Base-by-base conservation (phyloP, 2,113 vertebrate genomes). In the Phrynocephalus versicolor region DNA sequence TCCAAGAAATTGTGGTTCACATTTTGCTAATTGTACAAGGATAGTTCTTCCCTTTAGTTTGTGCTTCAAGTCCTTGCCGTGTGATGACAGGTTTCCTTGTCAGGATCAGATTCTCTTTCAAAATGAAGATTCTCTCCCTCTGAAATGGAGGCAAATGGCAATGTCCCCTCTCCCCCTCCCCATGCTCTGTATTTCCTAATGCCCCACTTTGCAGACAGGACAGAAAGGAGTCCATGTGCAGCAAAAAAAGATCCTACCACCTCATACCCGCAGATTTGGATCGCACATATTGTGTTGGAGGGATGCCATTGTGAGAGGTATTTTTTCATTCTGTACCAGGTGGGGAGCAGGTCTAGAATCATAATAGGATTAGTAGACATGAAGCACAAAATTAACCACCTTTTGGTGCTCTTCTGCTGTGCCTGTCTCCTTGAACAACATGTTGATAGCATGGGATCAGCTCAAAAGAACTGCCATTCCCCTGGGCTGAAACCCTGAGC, bases 11-110 rank as follows among this genome's bases (percentile, higher is more conserved):
- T 69, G 76, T 75, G 30, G 37, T 55, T 88, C 82, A 80, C 35
- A 58, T 51, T n/a, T 65, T 60, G 62, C 87, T 80, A 84, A 88
- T 80, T 88, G 79, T 84, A 75, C 35, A 60, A 84, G 71, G 27
- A 33, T 25, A 19, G 2, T 74, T 60, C 62, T 64, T 57, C 76
- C 27, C 55, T 58, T 78, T 73, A 74, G 37, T 74, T 81, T 81
- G 70, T 86, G 60, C 58, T 74, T 80, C 73, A 79, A 74, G 60
- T 67, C 18, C 15, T 55, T 78, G 78, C 23, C 33, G 19, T 78
- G 73, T 27, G 55, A 82, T 77, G 78, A 62, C 55, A 18, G 65
- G 78, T 83, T 65, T 79, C 25, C 18, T 27, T 83, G 21, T 79
- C 51, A 85, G 58, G 76, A 79, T 79, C 55, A 14, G 25, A 65